Percentiles rank a stretch among this genome's conserved stretches.
These are phyloP conservation scores for Zalophus californianus DNA, from an alignment of 2,797 vertebrate genomes.

Conservation along the genomic window DNA sequence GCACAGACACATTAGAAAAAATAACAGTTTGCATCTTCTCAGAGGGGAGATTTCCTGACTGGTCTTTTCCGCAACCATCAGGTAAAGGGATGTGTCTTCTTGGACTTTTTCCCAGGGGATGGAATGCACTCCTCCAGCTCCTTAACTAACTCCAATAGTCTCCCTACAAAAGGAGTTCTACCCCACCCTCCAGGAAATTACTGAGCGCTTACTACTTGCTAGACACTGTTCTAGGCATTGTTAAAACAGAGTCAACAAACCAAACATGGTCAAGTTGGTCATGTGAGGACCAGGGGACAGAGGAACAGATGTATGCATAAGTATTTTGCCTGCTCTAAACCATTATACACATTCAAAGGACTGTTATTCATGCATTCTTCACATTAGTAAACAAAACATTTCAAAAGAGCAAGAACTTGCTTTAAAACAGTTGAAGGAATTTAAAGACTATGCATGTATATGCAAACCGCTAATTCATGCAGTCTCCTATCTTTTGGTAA, in stretches of 20 bases:
- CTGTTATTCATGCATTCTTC: neutral
- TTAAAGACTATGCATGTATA: neutral
- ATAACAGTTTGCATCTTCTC: neutral
- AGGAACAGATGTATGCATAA: neutral
- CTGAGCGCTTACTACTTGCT: neutral
- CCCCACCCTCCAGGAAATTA: neutral
- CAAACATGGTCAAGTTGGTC: neutral
- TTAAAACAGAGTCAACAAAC: neutral
- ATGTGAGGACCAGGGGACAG: neutral
- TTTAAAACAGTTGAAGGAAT: constrained; percentile 33
- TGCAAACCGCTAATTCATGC: neutral
- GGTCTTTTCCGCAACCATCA: neutral
- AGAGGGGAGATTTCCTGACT: neutral
- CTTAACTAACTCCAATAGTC: neutral
- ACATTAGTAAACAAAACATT: neutral
- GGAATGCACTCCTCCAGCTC: neutral
- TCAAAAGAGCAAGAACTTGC: neutral
- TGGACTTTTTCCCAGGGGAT: neutral
- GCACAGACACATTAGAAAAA: neutral
- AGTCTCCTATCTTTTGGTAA: neutral
- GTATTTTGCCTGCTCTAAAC: neutral
- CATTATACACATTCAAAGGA: neutral
- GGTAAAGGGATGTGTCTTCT: neutral
- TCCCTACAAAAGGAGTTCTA: neutral
- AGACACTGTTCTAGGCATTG: neutral